phyloP scores from a whole-genome alignment of 2,113 vertebrate genomes.

The Sceloporus undulatus region DNA sequence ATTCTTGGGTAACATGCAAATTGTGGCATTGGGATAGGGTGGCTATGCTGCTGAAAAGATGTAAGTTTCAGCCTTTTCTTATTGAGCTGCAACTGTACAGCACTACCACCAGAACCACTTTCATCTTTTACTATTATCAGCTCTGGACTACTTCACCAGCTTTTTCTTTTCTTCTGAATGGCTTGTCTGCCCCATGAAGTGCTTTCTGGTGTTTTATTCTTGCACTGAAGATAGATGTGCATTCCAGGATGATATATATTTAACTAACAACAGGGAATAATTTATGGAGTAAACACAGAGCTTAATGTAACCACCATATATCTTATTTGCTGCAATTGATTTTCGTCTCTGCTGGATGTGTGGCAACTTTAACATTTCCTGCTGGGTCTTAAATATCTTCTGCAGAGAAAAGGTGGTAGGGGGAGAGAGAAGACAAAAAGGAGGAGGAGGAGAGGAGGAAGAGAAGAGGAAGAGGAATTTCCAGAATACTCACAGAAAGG shows the following conservation, averaged over 20 bases:
- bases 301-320: slow-evolving; percentile 20
- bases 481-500: not conserved
- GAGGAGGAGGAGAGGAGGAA: not conserved
- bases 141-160: not conserved
- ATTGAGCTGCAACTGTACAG: not conserved
- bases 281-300: slow-evolving; percentile 16
- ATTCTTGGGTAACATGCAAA: too few species aligned
- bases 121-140: not conserved
- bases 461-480: not conserved
- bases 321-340: slow-evolving; percentile 6
- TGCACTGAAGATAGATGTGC: not conserved
- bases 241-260: not conserved
- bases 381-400: slow-evolving; percentile 35
- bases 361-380: slow-evolving; percentile 37
- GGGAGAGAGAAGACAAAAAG: not conserved
- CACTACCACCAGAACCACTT: not conserved
- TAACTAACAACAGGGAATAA: slow-evolving; percentile 33
- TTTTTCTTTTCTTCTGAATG: not conserved
- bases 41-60: not conserved
- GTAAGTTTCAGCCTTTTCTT: not conserved
- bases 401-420: not conserved
- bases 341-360: slow-evolving; percentile 28
- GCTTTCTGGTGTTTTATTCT: not conserved
- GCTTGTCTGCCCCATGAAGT: not conserved
- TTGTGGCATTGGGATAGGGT: too few species aligned